A percentile compares a stretch with the other conserved stretches of the same genome.
phyloP scores from a whole-genome alignment of 2,888 invertebrate species.

The Plebejus argus region DNA sequence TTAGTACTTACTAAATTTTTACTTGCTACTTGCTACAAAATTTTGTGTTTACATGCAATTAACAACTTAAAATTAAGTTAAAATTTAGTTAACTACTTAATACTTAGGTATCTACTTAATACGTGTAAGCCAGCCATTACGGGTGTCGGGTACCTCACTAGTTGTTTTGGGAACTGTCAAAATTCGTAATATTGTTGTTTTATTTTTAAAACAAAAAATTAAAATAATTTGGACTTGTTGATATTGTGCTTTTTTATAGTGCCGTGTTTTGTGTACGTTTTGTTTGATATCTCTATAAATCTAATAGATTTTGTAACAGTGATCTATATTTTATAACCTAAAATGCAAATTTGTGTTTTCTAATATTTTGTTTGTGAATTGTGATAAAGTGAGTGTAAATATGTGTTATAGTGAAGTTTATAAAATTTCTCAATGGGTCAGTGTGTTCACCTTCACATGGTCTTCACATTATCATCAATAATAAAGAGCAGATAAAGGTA shows the following conservation, averaged over 20 bases:
- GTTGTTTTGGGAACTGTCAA: slow-evolving; percentile 48
- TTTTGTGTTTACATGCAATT: no score
- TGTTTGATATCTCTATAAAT: not conserved
- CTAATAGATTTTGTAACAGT: not conserved
- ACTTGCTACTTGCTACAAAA: no score
- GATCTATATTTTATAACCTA: slow-evolving; percentile 28
- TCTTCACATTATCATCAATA: not conserved
- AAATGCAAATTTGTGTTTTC: slow-evolving; percentile 27
- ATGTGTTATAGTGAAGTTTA: not conserved
- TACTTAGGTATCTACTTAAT: no score
- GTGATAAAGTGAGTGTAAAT: not conserved
- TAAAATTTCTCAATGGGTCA: not conserved
- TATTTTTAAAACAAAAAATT: not conserved
- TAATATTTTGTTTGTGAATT: not conserved
- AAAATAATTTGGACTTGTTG: not conserved
- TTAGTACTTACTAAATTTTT: no score
- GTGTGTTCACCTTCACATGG: not conserved
- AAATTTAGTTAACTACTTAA: no score
- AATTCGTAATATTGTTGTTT: slow-evolving; percentile 40
- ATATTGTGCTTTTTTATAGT: not conserved
- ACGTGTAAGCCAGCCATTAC: no score
- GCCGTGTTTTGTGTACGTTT: not conserved
- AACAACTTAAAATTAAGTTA: no score
- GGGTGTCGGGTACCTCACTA: slow-evolving; percentile 41
- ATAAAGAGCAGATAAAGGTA: not conserved